phyloP scores from a whole-genome alignment of 2,888 invertebrate genomes.

The Crioceris asparagi region DNA sequence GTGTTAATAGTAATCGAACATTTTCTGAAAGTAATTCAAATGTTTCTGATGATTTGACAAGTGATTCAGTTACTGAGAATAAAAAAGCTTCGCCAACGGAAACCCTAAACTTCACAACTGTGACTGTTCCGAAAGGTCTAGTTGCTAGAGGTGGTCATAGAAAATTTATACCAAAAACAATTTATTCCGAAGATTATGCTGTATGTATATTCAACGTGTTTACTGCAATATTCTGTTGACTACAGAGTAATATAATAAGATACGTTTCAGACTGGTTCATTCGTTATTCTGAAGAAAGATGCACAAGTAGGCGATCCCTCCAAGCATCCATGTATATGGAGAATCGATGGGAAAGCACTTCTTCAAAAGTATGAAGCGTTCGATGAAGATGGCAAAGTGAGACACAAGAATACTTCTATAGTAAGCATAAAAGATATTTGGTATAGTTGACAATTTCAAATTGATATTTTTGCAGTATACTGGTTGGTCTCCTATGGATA shows the following conservation, averaged over 20 bases:
- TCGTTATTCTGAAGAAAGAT: conserved; percentile 36
- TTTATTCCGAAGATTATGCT: conserved; percentile 23
- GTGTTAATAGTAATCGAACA: no score
- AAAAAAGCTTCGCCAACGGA: conserved; percentile 7
- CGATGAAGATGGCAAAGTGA: conserved; percentile 31
- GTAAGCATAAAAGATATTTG: no score
- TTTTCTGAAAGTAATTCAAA: no score
- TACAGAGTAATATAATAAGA: not conserved
- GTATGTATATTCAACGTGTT: conserved; percentile 9
- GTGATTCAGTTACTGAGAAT: conserved; percentile 14
- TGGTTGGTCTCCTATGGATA: conserved; percentile 37
- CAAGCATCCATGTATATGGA: conserved; percentile 36
- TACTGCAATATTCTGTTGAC: not conserved
- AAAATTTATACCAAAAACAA: conserved; percentile 24
- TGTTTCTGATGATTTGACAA: no score
- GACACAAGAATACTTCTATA: conserved; percentile 36
- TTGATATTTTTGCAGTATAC: conserved; percentile 34
- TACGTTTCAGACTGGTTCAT: conserved; percentile 33
- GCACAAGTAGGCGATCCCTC: conserved; percentile 31
- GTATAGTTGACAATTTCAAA: no score
- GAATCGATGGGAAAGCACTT: conserved; percentile 39
- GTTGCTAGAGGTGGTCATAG: conserved; percentile 15
- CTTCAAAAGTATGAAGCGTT: conserved; percentile 40
- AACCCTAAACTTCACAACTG: no score
- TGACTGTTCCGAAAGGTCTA: conserved; percentile 9